Percentiles rank a stretch among this genome's conserved stretches.
Conservation (phyloP, 2,113 vertebrate species). For the Crypturellus undulatus region DNA sequence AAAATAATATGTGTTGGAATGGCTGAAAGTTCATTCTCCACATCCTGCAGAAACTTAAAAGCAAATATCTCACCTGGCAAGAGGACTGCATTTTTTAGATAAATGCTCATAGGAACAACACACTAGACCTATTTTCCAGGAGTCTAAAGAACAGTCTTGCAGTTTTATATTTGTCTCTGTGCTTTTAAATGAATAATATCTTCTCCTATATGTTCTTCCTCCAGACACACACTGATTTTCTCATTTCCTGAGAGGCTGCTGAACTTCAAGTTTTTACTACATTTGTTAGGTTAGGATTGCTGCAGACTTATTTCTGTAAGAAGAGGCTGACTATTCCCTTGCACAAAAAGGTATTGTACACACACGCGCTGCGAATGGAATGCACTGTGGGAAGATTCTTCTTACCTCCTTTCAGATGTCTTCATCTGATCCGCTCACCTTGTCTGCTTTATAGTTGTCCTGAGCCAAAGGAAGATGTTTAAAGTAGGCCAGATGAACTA, state of each 20-base stretch:
- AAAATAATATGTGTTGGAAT: neutral
- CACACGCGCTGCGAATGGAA: neutral
- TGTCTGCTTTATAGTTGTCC: neutral
- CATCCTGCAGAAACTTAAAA: slow-evolving; percentile 20
- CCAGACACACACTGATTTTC: slow-evolving; percentile 8
- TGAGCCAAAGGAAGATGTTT: neutral
- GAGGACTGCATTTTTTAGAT: slow-evolving; percentile 34
- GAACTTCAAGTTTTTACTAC: slow-evolving; percentile 7
- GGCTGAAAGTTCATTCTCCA: neutral
- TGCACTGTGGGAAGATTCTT: neutral
- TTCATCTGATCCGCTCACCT: neutral
- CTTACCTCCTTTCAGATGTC: neutral
- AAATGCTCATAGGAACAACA: slow-evolving; percentile 44
- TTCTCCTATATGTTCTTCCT: neutral
- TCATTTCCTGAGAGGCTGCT: slow-evolving; percentile 53
- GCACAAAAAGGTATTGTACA: neutral
- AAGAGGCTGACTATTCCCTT: neutral
- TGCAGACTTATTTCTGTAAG: neutral
- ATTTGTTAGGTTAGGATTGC: neutral
- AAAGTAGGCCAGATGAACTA: neutral
- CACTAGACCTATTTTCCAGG: neutral
- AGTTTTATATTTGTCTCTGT: slow-evolving; percentile 31
- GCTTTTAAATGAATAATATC: slow-evolving; percentile 13
- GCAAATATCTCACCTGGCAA: slow-evolving; percentile 49
- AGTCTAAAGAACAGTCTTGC: slow-evolving; percentile 13